Base-by-base conservation (phyloP, 2,113 vertebrate genomes). In the Microcebus jonahi region DNA sequence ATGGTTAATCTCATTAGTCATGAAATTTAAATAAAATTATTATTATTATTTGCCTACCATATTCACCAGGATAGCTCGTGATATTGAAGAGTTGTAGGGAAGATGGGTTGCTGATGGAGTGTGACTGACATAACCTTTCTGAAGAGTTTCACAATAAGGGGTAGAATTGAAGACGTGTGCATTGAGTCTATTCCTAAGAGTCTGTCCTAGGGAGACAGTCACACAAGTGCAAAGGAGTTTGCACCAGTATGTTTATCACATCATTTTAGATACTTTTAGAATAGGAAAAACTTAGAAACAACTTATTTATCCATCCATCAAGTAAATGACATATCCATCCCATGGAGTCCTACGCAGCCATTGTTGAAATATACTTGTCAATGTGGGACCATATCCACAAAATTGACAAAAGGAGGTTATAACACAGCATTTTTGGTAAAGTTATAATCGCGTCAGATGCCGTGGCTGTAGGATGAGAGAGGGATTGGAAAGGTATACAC, bases 241-340 rank as follows among this genome's bases (percentile, higher is more conserved):
- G 9, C 27, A 10, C 81, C 45, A 53, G 3, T 13, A 1, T 20
- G 2, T 39, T 59, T 18, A 36, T 50, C 79, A 73, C 29, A 65
- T 13, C 36, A 5, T 65, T 70, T n/a, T 50, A 53, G 53, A 53
- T 53, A 17, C 15, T 53, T 17, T 48, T 39, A 73, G 70, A 23
- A 59, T 0, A 89, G 34, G 39, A 39, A 53, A 95, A 61, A 21
- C 25, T n/a, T 45, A 36, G 45, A 57, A 55, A 13, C 31, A 2
- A 8, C 3, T 29, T 77, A 45, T 14, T 34, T 36, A 23, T 1
- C 45, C 73, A 29, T 11, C 15, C 0, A 0, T 61, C 0, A 0
- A 36, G 63, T 75, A 53, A 29, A 14, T 45, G 85, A 18, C 34
- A 2, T 0, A 6, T 18, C 55, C 48, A 2, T n/a, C 68, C 73